These are phyloP conservation scores for Drosophila tropicalis DNA, from an alignment of 1,140 invertebrate species.

Conservation along the genomic window DNA sequence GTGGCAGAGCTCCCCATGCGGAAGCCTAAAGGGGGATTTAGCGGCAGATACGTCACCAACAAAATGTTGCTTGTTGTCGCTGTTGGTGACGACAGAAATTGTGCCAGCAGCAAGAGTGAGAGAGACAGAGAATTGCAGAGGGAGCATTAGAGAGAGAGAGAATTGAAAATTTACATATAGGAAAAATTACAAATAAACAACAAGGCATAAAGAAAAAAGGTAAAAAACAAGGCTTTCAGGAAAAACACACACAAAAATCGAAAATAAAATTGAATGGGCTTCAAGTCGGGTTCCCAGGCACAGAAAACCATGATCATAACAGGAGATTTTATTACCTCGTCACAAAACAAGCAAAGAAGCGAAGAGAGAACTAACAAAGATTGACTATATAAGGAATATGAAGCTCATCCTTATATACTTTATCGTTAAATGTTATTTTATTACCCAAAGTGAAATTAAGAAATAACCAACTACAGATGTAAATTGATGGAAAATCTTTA, in stretches of 20 bases:
- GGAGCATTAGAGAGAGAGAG: slow-evolving; percentile 13
- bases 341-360: too few species aligned
- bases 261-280: slow-evolving; percentile 76
- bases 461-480: too few species aligned
- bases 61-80: slow-evolving; percentile 34
- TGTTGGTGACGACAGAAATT: slow-evolving; percentile 47
- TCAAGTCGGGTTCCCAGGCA: slow-evolving; percentile 18
- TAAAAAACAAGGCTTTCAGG: slow-evolving; percentile 27
- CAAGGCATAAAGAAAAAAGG: slow-evolving; percentile 51
- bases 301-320: neutral
- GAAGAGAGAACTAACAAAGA: too few species aligned
- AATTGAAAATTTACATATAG: slow-evolving; percentile 44
- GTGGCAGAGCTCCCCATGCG: slow-evolving; percentile 50
- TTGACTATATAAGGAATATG: neutral
- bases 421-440: too few species aligned
- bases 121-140: slow-evolving; percentile 4
- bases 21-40: slow-evolving; percentile 55
- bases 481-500: too few species aligned
- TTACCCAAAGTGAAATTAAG: too few species aligned
- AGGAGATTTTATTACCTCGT: too few species aligned
- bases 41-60: slow-evolving; percentile 60
- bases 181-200: slow-evolving; percentile 24
- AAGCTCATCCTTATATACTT: too few species aligned
- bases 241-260: slow-evolving; percentile 13
- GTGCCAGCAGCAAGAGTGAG: slow-evolving; percentile 44